phyloP scores from a whole-genome alignment of 2,113 vertebrate genomes.

The Tauraco erythrolophus region DNA sequence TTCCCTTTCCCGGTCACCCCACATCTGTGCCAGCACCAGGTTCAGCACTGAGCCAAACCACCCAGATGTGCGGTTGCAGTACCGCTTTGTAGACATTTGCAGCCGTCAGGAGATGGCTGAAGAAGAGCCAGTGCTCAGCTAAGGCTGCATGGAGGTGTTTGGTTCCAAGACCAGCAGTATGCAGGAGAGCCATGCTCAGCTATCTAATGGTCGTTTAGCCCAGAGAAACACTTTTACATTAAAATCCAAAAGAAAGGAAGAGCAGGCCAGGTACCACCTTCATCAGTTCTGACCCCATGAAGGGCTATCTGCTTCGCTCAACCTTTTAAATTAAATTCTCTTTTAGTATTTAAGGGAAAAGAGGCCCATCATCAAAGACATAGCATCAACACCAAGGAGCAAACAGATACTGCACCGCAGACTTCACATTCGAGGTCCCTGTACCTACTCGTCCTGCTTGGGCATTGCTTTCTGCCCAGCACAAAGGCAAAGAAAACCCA shows the following conservation, averaged over 20 bases:
- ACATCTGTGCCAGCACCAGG: accelerated
- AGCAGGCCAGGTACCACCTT: neutral
- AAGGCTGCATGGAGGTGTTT: neutral
- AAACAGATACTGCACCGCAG: neutral
- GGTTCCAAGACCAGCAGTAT: neutral
- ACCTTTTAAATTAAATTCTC: neutral
- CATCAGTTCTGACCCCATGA: too few relatives aligned
- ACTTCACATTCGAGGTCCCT: accelerated
- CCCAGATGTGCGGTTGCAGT: accelerated
- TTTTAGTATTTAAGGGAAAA: neutral
- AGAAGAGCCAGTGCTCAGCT: neutral
- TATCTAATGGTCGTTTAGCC: neutral
- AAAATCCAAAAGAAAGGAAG: neutral
- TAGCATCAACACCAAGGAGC: neutral
- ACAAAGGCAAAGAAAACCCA: neutral
- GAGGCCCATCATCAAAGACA: neutral
- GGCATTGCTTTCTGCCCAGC: neutral
- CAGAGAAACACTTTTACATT: neutral
- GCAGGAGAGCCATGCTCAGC: neutral
- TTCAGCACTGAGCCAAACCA: neutral
- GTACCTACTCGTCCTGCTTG: neutral
- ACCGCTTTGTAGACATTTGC: neutral
- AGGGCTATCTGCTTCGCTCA: neutral
- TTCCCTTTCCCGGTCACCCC: neutral
- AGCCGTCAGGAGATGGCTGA: neutral